These are phyloP conservation scores for Potamilus streckersoni DNA, from an alignment of 1,140 invertebrate species.

Conservation along the genomic window DNA sequence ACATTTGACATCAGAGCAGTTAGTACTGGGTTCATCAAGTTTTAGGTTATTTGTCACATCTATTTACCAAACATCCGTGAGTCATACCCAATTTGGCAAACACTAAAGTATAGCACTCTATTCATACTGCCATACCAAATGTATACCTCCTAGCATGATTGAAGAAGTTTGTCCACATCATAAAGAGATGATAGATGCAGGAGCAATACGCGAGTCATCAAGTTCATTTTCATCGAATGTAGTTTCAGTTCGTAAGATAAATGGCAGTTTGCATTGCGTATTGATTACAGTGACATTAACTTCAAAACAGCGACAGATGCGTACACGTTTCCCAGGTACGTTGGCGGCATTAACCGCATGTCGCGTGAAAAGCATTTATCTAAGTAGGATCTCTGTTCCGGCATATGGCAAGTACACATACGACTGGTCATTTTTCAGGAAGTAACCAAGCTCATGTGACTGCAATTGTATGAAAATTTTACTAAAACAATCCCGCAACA, in stretches of 20 bases:
- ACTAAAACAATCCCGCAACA: slow-evolving; percentile 10
- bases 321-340: slow-evolving; percentile 1
- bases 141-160: slow-evolving; percentile 10
- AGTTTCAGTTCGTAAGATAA: slow-evolving; percentile 13
- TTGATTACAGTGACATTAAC: slow-evolving; percentile 7
- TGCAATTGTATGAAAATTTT: slow-evolving; percentile 10
- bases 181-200: slow-evolving; percentile 6
- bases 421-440: slow-evolving; percentile 6
- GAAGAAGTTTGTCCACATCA: slow-evolving; percentile 9
- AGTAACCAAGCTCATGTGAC: slow-evolving; percentile 5
- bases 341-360: not conserved
- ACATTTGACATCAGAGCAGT: too few relatives aligned
- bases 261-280: slow-evolving; percentile 4
- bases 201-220: slow-evolving; percentile 1
- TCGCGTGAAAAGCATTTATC: not conserved
- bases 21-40: too few relatives aligned
- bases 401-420: slow-evolving; percentile 12
- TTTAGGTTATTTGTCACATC: too few relatives aligned
- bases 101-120: not conserved
- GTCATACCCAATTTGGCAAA: too few relatives aligned
- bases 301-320: not conserved
- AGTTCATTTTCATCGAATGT: slow-evolving; percentile 7
- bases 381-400: slow-evolving; percentile 7
- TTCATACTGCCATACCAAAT: slow-evolving; percentile 8
- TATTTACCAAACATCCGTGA: too few relatives aligned